phyloP scores from a whole-genome alignment of 2,888 invertebrate species.

The Leptopilina drosophilae region DNA sequence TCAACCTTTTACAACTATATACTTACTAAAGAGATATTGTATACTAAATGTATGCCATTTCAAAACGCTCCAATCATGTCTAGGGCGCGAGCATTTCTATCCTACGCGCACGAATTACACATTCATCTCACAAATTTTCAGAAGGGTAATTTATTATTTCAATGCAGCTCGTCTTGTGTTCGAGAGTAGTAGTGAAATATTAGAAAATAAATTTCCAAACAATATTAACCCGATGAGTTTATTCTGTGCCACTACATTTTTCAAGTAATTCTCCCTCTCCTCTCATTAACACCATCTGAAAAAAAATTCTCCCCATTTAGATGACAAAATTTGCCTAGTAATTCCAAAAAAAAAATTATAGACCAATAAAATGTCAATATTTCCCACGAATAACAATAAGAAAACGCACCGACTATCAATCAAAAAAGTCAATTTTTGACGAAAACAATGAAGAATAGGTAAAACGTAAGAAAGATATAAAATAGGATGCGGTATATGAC shows the following conservation, averaged over 20 bases:
- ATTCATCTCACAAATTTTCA: slow-evolving; percentile 5
- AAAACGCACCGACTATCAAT: no score
- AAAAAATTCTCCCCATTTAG: no score
- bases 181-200: neutral
- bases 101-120: slow-evolving; percentile 28
- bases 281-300: no score
- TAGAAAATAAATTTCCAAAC: no score
- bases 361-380: no score
- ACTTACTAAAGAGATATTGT: neutral
- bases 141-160: slow-evolving; percentile 20
- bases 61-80: neutral
- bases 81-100: neutral
- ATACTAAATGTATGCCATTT: neutral
- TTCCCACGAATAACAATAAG: neutral
- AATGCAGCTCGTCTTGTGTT: slow-evolving; percentile 33
- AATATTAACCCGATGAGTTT: no score
- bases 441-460: neutral
- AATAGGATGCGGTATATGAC: neutral
- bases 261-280: no score
- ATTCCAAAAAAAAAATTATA: no score
- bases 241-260: no score
- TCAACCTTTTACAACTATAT: slow-evolving; percentile 13
- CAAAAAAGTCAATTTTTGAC: neutral
- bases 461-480: neutral
- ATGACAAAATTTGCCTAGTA: no score